Evolutionary conservation across 2,888 invertebrate species (phyloP).

Genomic region (Lasioglossum villosulum): DNA sequence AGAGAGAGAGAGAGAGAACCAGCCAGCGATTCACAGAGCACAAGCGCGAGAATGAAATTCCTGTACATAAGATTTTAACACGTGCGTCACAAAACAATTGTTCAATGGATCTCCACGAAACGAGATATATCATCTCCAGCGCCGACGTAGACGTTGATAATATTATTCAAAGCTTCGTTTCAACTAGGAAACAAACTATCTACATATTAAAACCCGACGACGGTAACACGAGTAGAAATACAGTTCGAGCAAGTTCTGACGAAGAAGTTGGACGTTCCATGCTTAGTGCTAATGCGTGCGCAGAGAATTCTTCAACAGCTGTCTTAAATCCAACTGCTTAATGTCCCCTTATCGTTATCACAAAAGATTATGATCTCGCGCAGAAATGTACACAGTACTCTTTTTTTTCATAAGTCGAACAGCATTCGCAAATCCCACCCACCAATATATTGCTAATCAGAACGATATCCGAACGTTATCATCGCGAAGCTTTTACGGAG

Average conservation of each 20-base stretch:
- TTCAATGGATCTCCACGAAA: not conserved
- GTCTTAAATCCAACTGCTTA: not conserved
- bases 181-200: not conserved
- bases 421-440: not conserved
- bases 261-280: not conserved
- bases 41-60: conserved; percentile 51
- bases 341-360: conserved; percentile 24
- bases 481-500: too few relatives aligned
- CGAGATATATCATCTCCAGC: too few relatives aligned
- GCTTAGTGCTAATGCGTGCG: not conserved
- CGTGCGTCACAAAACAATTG: conserved; percentile 20
- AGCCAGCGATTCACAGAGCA: conserved; percentile 33
- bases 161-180: not conserved
- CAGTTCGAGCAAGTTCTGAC: not conserved
- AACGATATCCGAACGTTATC: conserved; percentile 13
- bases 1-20: conserved; percentile 37
- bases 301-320: conserved; percentile 40
- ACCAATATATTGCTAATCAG: not conserved
- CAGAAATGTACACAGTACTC: not conserved
- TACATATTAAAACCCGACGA: not conserved
- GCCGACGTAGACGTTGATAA: not conserved
- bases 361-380: not conserved
- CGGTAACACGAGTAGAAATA: not conserved
- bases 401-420: not conserved
- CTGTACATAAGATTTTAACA: conserved; percentile 26